Percentiles rank a stretch among this genome's conserved stretches.
Evolutionary conservation across 1,140 invertebrate species (phyloP).

Genomic region (Papilio glaucus): DNA sequence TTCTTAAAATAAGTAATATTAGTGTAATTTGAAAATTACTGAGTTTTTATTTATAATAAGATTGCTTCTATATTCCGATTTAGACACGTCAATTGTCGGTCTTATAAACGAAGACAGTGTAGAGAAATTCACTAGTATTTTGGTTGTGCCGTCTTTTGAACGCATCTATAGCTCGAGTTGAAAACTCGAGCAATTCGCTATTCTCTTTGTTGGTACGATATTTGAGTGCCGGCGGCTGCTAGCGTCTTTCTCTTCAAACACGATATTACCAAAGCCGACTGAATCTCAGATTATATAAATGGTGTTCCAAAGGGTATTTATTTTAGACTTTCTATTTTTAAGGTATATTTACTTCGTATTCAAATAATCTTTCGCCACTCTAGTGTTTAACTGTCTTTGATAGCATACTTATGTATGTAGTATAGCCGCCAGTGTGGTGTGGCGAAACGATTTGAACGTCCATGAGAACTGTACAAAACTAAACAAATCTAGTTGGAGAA

Average conservation of each 20-base stretch:
- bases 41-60: too few species aligned
- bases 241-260: neutral
- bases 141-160: conserved; percentile 9
- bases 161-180: neutral
- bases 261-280: neutral
- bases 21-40: too few species aligned
- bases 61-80: neutral
- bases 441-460: neutral
- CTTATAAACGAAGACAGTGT: neutral
- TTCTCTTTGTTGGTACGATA: conserved; percentile 9
- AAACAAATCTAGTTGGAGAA: conserved; percentile 15
- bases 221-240: conserved; percentile 11
- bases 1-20: too few species aligned
- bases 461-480: neutral
- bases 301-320: too few species aligned
- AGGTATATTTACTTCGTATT: too few species aligned
- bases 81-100: neutral
- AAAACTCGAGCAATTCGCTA: neutral
- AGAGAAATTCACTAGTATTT: neutral
- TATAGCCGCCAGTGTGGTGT: neutral
- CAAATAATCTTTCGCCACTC: too few species aligned
- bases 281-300: neutral
- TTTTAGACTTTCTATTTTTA: too few species aligned
- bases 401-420: too few species aligned
- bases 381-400: too few species aligned